Evolutionary conservation across 1,140 invertebrate species (phyloP).

Genomic region (Trichonephila inaurata): DNA sequence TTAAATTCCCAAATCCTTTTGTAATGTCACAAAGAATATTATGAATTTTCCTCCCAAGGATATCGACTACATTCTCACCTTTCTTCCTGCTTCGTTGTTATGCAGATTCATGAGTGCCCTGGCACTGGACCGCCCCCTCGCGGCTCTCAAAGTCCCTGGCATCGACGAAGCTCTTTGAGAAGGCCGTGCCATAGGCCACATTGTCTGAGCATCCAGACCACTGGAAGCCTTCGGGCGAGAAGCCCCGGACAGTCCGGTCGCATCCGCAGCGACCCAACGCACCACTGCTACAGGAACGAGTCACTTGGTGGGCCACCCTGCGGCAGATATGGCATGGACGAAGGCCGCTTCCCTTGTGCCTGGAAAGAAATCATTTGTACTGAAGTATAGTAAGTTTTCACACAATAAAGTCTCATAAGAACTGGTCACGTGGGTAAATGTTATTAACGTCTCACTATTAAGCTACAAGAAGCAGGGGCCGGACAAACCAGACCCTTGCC

Average conservation of each 20-base stretch:
- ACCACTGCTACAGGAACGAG: conserved; percentile 82
- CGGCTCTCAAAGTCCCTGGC: conserved; percentile 80
- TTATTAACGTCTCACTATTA: too few relatives aligned
- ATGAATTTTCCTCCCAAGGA: too few relatives aligned
- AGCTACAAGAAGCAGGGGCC: too few relatives aligned
- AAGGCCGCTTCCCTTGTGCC: conserved; percentile 85
- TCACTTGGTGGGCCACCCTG: conserved; percentile 83
- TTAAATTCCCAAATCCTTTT: too few relatives aligned
- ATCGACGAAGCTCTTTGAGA: conserved; percentile 83
- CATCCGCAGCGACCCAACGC: conserved; percentile 82
- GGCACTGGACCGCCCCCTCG: conserved; percentile 78
- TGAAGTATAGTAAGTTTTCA: too few relatives aligned
- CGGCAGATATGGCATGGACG: conserved; percentile 83
- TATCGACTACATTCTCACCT: conserved; percentile 79
- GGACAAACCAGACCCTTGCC: too few relatives aligned
- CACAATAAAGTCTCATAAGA: too few relatives aligned
- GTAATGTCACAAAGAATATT: too few relatives aligned
- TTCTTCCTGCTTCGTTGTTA: conserved; percentile 82
- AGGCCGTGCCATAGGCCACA: conserved; percentile 83
- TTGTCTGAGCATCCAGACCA: conserved; percentile 84
- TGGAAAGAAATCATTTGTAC: conserved; percentile 75
- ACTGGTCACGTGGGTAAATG: too few relatives aligned
- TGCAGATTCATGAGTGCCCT: conserved; percentile 82
- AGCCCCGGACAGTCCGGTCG: conserved; percentile 81
- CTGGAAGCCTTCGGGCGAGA: conserved; percentile 82